These are phyloP conservation scores for Pteronura brasiliensis DNA, from an alignment of 2,113 vertebrate genomes.

Conservation along the genomic window DNA sequence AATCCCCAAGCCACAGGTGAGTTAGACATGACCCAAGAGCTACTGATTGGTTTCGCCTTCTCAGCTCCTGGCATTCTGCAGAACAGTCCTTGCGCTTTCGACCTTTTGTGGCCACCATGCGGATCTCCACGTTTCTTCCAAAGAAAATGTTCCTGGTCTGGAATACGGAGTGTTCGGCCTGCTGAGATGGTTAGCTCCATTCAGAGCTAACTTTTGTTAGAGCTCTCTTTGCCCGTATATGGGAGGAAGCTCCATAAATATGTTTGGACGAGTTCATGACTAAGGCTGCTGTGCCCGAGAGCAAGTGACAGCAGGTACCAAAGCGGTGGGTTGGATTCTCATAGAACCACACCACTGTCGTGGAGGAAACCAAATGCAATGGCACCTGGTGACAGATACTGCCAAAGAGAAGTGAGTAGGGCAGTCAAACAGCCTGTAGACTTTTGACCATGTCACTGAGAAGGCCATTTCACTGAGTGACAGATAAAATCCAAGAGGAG, in stretches of 20 bases:
- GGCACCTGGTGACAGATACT: neutral
- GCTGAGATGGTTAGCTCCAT: neutral
- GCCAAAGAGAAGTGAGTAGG: neutral
- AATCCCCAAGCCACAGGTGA: neutral
- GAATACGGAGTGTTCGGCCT: neutral
- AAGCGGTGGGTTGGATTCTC: neutral
- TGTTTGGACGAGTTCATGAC: neutral
- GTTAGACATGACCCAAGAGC: neutral
- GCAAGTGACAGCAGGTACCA: no score
- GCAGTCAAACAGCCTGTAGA: neutral
- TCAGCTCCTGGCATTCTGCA: neutral
- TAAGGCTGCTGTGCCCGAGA: neutral
- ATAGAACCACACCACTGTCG: accelerated
- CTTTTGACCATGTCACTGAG: neutral
- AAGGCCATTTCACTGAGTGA: neutral
- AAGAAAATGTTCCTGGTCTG: neutral
- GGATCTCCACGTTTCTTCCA: neutral
- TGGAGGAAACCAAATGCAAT: neutral
- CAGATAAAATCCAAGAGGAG: neutral
- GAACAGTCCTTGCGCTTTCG: neutral
- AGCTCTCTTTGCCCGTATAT: accelerated
- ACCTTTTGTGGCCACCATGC: neutral
- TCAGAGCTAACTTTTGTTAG: no score
- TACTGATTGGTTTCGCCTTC: neutral
- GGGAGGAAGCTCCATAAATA: neutral